Evolutionary conservation across 2,797 vertebrate genomes (phyloP), one percentile per base, ranked within the genome.

Genomic region (Falco naumanni): DNA sequence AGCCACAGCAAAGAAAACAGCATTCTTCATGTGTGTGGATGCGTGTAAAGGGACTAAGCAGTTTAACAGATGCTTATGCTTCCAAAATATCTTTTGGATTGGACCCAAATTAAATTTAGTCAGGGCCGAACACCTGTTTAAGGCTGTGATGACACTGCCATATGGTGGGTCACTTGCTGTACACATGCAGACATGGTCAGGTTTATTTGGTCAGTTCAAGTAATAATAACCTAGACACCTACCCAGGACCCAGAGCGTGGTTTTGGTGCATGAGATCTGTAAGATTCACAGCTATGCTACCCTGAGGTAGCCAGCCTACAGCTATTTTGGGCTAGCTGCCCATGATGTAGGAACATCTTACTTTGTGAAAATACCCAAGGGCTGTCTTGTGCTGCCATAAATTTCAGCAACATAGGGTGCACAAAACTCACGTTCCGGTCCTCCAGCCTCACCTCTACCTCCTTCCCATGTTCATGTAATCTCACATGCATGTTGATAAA

Each of bases 131-230:
- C 92, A 93, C 94, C 89, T 96, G 82, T 93, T 93, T 92, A 89
- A 91, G 90, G 28, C 83, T 68, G 76, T 75, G 88, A 82, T 87
- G 90, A 93, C 74, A 89, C 66, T 88, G 77, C 92, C 90, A 94
- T 95, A 95, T 95, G 94, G 91, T 60, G 53, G 94, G 87, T 95
- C 94, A 88, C 53, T 93, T 77, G 71, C 69, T 93, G 76, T 83
- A 75, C 64, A 50, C 79, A 28, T 26, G 48, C 90, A 93, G 61
- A 78, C 69, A 87, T 57, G 63, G 65, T 59, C 29, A 65, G 33
- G 47, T 84, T 93, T 93, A 59, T 91, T 71, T 88, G 88, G 63
- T 72, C 69, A 65, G n/a, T 60, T 88, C 41, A 51, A 59, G 33
- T 19, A 81, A 51, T 90, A 60, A 75, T 34, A 86, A 57, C 11